Conservation (phyloP, 2,888 invertebrate species). For the Ornithoptera alexandrae region DNA sequence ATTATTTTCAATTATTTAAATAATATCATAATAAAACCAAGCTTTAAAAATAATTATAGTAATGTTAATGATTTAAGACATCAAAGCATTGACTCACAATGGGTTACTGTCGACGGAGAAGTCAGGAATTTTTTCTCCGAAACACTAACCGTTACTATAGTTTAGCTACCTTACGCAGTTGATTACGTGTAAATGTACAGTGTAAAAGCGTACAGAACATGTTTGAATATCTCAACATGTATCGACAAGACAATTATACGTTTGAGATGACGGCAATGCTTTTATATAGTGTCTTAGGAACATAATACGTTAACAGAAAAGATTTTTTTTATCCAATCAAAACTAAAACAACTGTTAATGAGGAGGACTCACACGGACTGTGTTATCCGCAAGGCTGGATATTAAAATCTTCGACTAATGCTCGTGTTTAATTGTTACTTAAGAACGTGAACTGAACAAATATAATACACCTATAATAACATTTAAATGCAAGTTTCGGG, state of each 20-base stretch:
- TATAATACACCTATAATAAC: conserved; percentile 26
- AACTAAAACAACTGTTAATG: background rate
- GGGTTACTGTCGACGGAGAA: conserved; percentile 29
- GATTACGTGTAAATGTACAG: conserved; percentile 24
- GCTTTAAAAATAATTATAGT: background rate
- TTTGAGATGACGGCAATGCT: conserved; percentile 1
- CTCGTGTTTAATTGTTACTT: conserved; percentile 5
- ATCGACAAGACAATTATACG: conserved; percentile 11
- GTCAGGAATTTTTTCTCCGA: conserved; percentile 40
- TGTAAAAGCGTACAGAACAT: conserved; percentile 22
- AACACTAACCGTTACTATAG: conserved; percentile 39
- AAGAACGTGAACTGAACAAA: conserved; percentile 6
- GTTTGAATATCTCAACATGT: conserved; percentile 21
- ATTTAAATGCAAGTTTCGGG: conserved; percentile 56
- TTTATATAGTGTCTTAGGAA: background rate
- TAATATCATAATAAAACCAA: background rate
- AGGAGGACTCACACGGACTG: background rate
- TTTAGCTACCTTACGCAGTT: conserved; percentile 32
- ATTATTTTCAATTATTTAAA: no score
- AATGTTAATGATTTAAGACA: conserved; percentile 7
- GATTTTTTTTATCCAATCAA: background rate
- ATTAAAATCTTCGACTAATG: background rate
- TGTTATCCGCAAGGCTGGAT: background rate
- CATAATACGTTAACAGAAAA: no score
- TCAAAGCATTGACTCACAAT: conserved; percentile 10